phyloP scores from a whole-genome alignment of 2,888 invertebrate genomes.

The Nephrocerus scutellatus region DNA sequence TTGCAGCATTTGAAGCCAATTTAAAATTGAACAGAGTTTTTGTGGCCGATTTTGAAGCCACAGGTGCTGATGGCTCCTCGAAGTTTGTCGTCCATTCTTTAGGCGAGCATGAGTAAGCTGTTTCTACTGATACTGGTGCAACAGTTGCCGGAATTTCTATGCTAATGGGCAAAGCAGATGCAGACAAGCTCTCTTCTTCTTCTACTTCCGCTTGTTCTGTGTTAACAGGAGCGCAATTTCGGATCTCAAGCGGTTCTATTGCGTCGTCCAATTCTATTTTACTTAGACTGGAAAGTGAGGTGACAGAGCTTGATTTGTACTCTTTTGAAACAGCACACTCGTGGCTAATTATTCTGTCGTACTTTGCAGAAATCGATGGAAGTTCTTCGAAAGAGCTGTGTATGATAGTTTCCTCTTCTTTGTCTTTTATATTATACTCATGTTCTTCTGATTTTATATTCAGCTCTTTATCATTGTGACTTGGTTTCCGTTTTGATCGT shows the following conservation, averaged over 20 bases:
- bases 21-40: conserved; percentile 14
- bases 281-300: too few species aligned
- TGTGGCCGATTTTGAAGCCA: conserved; percentile 9
- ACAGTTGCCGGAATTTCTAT: not conserved
- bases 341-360: conserved; percentile 22
- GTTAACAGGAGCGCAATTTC: too few species aligned
- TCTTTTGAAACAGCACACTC: conserved; percentile 24
- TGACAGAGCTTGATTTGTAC: conserved; percentile 16
- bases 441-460: conserved; percentile 22
- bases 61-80: conserved; percentile 23
- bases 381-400: conserved; percentile 15
- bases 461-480: conserved; percentile 12
- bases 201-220: too few species aligned
- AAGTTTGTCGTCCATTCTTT: conserved; percentile 23
- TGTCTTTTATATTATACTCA: conserved; percentile 10
- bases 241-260: too few species aligned
- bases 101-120: conserved; percentile 17
- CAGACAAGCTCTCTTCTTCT: conserved; percentile 7
- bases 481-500: conserved; percentile 25
- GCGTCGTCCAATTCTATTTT: too few species aligned
- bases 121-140: too few species aligned
- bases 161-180: conserved; percentile 12
- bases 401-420: conserved; percentile 3
- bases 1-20: conserved; percentile 11
- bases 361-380: conserved; percentile 21